Evolutionary conservation across 2,888 invertebrate species (phyloP).

Genomic region (Mythimna lalbum): DNA sequence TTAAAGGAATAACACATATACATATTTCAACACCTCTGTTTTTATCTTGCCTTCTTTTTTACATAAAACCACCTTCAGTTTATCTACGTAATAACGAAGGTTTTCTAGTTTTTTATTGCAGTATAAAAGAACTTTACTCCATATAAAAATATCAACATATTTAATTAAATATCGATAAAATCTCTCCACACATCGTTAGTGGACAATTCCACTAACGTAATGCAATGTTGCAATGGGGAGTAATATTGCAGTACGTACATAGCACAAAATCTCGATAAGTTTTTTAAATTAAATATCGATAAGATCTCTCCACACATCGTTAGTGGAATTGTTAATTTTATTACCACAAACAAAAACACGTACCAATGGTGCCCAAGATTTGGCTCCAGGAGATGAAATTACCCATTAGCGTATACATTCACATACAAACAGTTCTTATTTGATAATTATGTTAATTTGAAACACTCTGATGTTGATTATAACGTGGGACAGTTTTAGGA

Average conservation of each 20-base stretch:
- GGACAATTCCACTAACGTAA: too few relatives aligned
- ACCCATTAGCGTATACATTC: constrained; percentile 27
- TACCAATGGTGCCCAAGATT: constrained; percentile 9
- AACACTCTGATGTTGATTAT: constrained; percentile 1
- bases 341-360: neutral
- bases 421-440: constrained; percentile 34
- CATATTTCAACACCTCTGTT: too few relatives aligned
- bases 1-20: too few relatives aligned
- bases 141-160: neutral
- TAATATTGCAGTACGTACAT: too few relatives aligned
- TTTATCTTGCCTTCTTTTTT: too few relatives aligned
- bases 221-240: too few relatives aligned
- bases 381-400: constrained; percentile 15
- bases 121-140: too few relatives aligned
- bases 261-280: too few relatives aligned
- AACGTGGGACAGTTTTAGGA: neutral
- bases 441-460: constrained; percentile 45
- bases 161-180: neutral
- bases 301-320: neutral
- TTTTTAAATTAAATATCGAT: neutral
- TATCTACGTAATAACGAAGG: neutral
- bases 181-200: neutral
- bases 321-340: neutral
- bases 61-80: too few relatives aligned
- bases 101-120: too few relatives aligned